Evolutionary conservation across 2,113 vertebrate genomes (phyloP), one percentile per base, ranked within the genome.

Genomic region (Oreochromis niloticus): DNA sequence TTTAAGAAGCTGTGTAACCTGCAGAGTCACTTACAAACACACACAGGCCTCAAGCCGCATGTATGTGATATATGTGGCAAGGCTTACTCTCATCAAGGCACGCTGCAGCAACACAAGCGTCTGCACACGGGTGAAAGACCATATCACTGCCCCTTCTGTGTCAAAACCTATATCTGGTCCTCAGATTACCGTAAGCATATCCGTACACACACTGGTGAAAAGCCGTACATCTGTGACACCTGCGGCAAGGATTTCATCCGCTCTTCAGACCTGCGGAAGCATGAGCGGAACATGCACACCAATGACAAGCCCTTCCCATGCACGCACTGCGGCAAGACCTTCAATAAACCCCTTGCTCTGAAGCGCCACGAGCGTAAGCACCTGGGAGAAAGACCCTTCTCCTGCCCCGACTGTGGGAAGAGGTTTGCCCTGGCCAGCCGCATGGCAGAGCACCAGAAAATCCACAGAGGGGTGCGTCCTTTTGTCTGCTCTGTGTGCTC

Each of bases 321-420:
- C 90, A 88, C 88, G 0, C 94, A 97, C 24, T 98, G 97, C 1
- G 97, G 94, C 50, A 96, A 97, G 87, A 97, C 97, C 93, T 98
- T 98, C 91, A 97, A 97, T 78, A 97, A 97, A 59, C 96, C 97
- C 4, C 95, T 97, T 0, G 96, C 97, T 8, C 92, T 98, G 71
- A 96, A 96, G 83, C 96, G 97, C 14, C 97, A 98, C 19, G 97
- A 97, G 85, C 96, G 97, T 14, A 97, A 96, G 36, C 97, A 98
- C 94, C 92, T 97, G 22, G 97, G 97, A 0, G 97, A 97, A 54
- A 95, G 95, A 85, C 97, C 97, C 0, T 97, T 96, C 93, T 93
- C 94, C 57, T 98, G 97, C 81, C 94, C 96, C 0, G 96, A 96
- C 83, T 96, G 96, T 2, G 96, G 96, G 7, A 97, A 96, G 83